A percentile compares a stretch with the other conserved stretches of the same genome.
Conservation (phyloP, 2,888 invertebrate species). For the Quadriops clusia region DNA sequence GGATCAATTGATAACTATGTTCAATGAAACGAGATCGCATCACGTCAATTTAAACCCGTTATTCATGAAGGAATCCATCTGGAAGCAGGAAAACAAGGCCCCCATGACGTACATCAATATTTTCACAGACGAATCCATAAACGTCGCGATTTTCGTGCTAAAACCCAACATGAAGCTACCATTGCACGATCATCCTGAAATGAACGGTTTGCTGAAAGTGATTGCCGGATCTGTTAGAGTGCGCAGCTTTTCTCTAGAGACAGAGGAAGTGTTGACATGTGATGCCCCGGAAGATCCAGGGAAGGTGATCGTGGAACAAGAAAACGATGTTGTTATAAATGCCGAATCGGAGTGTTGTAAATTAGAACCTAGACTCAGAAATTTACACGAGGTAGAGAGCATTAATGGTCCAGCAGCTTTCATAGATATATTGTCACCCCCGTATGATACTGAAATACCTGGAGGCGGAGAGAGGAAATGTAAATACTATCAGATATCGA, state of each 20-base stretch:
- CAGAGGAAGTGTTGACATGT: conserved; percentile 3
- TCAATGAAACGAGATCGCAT: too few relatives aligned
- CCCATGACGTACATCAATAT: conserved; percentile 81
- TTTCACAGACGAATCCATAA: conserved; percentile 60
- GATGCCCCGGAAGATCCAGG: conserved; percentile 16
- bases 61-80: conserved; percentile 38
- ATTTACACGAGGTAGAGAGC: conserved; percentile 71
- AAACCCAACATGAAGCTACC: conserved; percentile 72
- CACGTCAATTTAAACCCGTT: conserved; percentile 54
- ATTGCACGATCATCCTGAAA: conserved; percentile 84
- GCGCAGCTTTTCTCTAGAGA: conserved; percentile 39
- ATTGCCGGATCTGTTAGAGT: conserved; percentile 56
- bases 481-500: conserved; percentile 48
- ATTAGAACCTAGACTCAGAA: conserved; percentile 57
- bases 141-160: conserved; percentile 66
- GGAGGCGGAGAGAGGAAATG: conserved; percentile 55
- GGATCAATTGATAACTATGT: too few relatives aligned
- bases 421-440: conserved; percentile 83
- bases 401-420: conserved; percentile 76
- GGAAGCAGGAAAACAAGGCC: conserved; percentile 46
- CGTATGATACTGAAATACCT: conserved; percentile 63
- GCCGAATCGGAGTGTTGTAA: conserved; percentile 45
- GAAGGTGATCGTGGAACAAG: conserved; percentile 27
- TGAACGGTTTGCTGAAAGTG: conserved; percentile 80
- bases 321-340: conserved; percentile 20